phyloP scores from a whole-genome alignment of 2,888 invertebrate species.

The Sphinx pinastri region DNA sequence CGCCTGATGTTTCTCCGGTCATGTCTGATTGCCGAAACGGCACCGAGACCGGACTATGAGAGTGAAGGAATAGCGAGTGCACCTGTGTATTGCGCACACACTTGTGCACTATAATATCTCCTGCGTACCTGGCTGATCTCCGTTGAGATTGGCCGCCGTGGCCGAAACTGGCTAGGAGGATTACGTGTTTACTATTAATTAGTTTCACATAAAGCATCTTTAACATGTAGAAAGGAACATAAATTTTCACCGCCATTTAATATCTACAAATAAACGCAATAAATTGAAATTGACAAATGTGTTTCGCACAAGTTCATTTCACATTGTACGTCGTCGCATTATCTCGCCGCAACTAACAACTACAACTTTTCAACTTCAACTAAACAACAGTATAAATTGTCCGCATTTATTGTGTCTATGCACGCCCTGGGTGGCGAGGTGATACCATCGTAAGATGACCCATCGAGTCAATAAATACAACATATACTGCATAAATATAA shows the following conservation, averaged over 20 bases:
- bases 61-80: no score
- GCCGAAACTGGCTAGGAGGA: no score
- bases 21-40: no score
- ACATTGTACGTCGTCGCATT: slow-evolving; percentile 22
- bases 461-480: background rate
- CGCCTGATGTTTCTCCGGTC: no score
- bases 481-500: background rate
- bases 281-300: slow-evolving; percentile 17
- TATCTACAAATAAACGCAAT: slow-evolving; percentile 11
- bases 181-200: no score
- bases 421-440: slow-evolving; percentile 72
- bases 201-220: background rate
- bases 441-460: slow-evolving; percentile 29
- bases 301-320: slow-evolving; percentile 24
- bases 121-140: no score
- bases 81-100: no score
- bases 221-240: background rate
- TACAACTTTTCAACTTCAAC: slow-evolving; percentile 74
- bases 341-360: slow-evolving; percentile 54
- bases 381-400: slow-evolving; percentile 77
- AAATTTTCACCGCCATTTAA: slow-evolving; percentile 9
- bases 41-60: no score
- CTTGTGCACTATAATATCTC: no score
- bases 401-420: slow-evolving; percentile 72
- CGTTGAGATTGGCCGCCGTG: no score